Percentiles rank a stretch among this genome's conserved stretches.
Conservation (phyloP, 2,113 vertebrate genomes). For the Rhinoptilus africanus region DNA sequence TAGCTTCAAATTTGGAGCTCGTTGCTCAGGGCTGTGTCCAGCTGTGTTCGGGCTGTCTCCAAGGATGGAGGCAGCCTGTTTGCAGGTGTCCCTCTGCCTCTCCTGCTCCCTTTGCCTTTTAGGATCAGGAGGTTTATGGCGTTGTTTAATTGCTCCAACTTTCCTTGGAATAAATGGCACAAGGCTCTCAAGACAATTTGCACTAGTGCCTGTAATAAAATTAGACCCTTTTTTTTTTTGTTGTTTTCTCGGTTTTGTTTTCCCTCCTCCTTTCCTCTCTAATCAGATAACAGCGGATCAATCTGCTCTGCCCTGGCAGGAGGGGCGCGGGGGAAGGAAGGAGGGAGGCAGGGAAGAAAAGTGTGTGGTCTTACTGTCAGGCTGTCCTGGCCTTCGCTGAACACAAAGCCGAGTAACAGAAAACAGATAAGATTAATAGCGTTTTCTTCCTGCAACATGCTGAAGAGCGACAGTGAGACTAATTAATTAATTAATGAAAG, state of each 20-base stretch:
- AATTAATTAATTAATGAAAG: constrained; percentile 63
- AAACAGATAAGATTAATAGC: constrained; percentile 76
- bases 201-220: constrained; percentile 55
- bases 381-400: constrained; percentile 63
- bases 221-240: constrained; percentile 32
- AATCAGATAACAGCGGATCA: constrained; percentile 71
- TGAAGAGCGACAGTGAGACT: constrained; percentile 61
- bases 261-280: constrained; percentile 45
- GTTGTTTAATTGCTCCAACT: neutral
- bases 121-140: neutral
- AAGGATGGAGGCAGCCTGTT: neutral
- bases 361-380: constrained; percentile 73
- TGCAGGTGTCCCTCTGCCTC: neutral
- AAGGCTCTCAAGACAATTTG: constrained; percentile 28
- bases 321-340: neutral
- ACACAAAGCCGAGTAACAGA: constrained; percentile 66
- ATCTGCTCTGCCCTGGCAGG: constrained; percentile 57
- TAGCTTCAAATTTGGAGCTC: constrained; percentile 13
- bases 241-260: constrained; percentile 13
- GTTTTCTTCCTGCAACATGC: constrained; percentile 57
- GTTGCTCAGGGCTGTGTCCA: neutral
- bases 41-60: neutral
- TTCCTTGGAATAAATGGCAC: constrained; percentile 13
- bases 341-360: constrained; percentile 38
- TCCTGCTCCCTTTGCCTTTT: neutral